A percentile compares a stretch with the other conserved stretches of the same genome.
These are phyloP conservation scores for Phymastichus coffea DNA, from an alignment of 1,140 invertebrate genomes.

Conservation along the genomic window DNA sequence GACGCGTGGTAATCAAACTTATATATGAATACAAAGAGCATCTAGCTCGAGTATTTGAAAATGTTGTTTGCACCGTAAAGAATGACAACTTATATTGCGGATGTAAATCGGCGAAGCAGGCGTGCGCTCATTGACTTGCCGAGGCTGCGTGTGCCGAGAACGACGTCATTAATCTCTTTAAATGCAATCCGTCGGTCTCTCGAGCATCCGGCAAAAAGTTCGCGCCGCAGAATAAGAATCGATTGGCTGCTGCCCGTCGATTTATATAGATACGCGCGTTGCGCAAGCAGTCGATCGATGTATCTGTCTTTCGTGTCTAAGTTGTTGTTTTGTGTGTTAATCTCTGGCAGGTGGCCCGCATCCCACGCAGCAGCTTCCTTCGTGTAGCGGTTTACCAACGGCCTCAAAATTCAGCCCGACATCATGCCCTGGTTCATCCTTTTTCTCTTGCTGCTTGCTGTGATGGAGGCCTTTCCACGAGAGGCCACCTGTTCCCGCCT, in stretches of 20 bases:
- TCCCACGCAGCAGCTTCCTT: slow-evolving; percentile 30
- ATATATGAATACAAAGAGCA: no score
- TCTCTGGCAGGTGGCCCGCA: slow-evolving; percentile 37
- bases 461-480: slow-evolving; percentile 59
- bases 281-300: background rate
- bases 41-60: no score
- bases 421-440: slow-evolving; percentile 59
- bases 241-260: background rate
- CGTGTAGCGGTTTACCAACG: slow-evolving; percentile 42
- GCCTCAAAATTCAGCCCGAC: slow-evolving; percentile 54
- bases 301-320: no score
- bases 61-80: no score
- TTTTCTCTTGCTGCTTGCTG: slow-evolving; percentile 57
- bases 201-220: background rate
- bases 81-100: no score
- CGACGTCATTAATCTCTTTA: slow-evolving; percentile 1
- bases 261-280: background rate
- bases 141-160: no score
- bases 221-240: background rate
- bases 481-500: slow-evolving; percentile 57
- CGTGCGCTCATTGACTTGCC: no score
- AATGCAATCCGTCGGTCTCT: background rate
- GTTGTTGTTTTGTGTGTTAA: background rate
- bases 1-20: no score
- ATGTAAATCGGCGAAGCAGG: background rate